Percentiles rank a stretch among this genome's conserved stretches.
These are phyloP conservation scores for Megalonaias nervosa DNA, from an alignment of 1,140 invertebrate species.

Conservation along the genomic window DNA sequence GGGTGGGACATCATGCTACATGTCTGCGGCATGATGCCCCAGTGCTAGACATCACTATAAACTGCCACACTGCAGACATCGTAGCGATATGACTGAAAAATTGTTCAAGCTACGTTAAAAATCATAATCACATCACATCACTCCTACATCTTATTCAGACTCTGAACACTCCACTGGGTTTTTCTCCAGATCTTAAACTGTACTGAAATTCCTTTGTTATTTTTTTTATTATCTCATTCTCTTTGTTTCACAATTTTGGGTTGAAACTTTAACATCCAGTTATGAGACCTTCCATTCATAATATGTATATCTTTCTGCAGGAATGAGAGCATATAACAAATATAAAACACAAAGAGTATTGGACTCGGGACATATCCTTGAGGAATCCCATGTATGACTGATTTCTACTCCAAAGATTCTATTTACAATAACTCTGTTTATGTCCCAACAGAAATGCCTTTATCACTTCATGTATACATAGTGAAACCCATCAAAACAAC, in stretches of 20 bases:
- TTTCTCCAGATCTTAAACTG: not conserved
- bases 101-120: no score
- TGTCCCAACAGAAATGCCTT: slow-evolving; percentile 25
- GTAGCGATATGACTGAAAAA: no score
- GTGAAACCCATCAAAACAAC: no score
- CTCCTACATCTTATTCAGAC: slow-evolving; percentile 15
- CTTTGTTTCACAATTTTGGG: slow-evolving; percentile 13
- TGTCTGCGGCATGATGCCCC: no score
- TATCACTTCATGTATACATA: slow-evolving; percentile 22
- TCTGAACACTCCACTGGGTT: not conserved
- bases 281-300: slow-evolving; percentile 13
- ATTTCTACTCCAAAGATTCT: slow-evolving; percentile 12
- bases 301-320: slow-evolving; percentile 9
- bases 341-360: slow-evolving; percentile 42
- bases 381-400: slow-evolving; percentile 38
- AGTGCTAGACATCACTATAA: no score
- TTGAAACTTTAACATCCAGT: slow-evolving; percentile 23
- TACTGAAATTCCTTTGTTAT: not conserved
- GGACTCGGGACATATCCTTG: slow-evolving; percentile 45
- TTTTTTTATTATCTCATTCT: not conserved
- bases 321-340: slow-evolving; percentile 32
- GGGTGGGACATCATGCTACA: no score
- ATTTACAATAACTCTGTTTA: slow-evolving; percentile 38
- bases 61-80: no score
- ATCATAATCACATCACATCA: no score